Base-by-base conservation (phyloP, 2,888 invertebrate genomes). In the Andrena bucephala region DNA sequence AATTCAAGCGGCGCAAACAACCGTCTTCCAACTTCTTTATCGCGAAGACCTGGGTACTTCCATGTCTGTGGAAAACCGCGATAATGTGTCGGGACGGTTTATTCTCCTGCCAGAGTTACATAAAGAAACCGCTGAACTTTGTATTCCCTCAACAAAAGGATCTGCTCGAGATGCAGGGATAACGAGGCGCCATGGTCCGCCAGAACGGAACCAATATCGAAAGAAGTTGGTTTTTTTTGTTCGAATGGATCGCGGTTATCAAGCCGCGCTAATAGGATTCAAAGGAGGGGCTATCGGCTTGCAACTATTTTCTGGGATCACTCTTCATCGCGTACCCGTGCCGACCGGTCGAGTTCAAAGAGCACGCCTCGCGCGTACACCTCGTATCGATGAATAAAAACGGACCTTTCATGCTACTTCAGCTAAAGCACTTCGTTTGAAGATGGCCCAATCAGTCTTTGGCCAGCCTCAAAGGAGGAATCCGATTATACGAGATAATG, bases 281-380 rank as follows among this genome's bases (percentile, higher is more conserved):
- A 29, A 60, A n/a, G 54, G 50, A 27, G 1, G 16, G 31, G 29
- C 31, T 48, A 54, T 65, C 67, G 57, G n/a, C 2, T 6, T 2
- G 27, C 24, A 75, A 78, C 72, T 80, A 81, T 87, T 78, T 83
- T 81, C 59, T 69, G 73, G 42, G 60, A 71, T 78, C 62, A 62
- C 79, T 78, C 69, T 59, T 50, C 59, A 20, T 36, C 59, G 50
- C 50, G 42, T 60, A 50, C 36, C 36, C 52, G 54, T 42, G 48
- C 16, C n/a, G 16, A 50, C 66, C 65, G 65, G 66, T 31, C 69
- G 65, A 65, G 65, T 50, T 77, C 79, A 77, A 77, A 79, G 63
- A 67, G 24, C 24, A n/a, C 48, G 36, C 20, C 29, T 24, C 5
- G 13, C 8, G 36, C 42, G 16, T 42, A 42, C 42, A 42, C 4